Evolutionary conservation across 2,888 invertebrate genomes (phyloP), one percentile per base, ranked within the genome.

Genomic region (Amiota communis): DNA sequence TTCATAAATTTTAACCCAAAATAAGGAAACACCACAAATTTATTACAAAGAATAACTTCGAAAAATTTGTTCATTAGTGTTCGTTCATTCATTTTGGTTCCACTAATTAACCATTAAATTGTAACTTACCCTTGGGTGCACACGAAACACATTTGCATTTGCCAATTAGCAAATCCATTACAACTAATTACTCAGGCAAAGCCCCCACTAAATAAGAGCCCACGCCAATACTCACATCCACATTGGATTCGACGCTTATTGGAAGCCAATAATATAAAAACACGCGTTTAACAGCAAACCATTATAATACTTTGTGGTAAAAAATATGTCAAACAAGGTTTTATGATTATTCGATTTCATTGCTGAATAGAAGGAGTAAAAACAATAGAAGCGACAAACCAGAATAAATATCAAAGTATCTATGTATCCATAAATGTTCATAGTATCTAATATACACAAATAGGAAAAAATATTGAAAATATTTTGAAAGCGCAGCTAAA

Each of bases 301-400:
- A 48, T 46, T 49, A 65, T 48, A 48, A 48, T 8, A 48, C 17
- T 17, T 23, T 15, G 59, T 75, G 79, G 36, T 73, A 78, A 72
- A 46, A 53, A 71, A 78, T 76, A 75, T 75, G 70, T 71, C 75
- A 70, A 70, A 73, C 75, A 76, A 72, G 71, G 51, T 70, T 74
- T 74, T 71, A 76, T 76, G 63, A 83, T 78, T 75, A 76, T 72
- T 67, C 68, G 71, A 71, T 74, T 73, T 73, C 67, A 68, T 68
- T 68, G 23, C 53, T 13, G 23, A 17, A 53, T 68, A 68, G 36
- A 6, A 36, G 36, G 10, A 12, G 8, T 2, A 53, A 53, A 53
- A n/a, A 63, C 23, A 63, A 36, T 36, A 6, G 36, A 36, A 36
- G 36, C 36, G 36, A 36, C 36, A 36, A 36, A 36, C 36, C 36